Evolutionary conservation across 1,140 invertebrate genomes (phyloP).

Genomic region (Drosophila parvula): DNA sequence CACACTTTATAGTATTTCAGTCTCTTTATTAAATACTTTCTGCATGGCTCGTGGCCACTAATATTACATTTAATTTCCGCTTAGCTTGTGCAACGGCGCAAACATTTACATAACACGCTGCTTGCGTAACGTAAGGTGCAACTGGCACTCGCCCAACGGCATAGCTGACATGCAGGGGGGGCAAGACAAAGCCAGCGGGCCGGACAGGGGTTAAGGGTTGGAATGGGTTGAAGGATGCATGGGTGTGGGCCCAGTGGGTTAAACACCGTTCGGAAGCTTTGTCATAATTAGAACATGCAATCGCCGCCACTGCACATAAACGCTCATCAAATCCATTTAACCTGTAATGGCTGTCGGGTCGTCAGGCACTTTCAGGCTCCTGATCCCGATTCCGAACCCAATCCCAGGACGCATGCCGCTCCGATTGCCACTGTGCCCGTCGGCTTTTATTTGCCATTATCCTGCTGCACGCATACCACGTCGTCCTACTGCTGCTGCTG

Average conservation of each 20-base stretch:
- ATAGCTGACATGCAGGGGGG: conserved; percentile 9
- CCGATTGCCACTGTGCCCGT: conserved; percentile 13
- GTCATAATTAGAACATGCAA: conserved; percentile 67
- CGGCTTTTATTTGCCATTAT: conserved; percentile 74
- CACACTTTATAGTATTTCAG: neutral
- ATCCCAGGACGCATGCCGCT: neutral
- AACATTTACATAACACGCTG: conserved; percentile 44
- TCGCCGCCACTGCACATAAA: conserved; percentile 58
- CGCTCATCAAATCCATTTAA: conserved; percentile 81
- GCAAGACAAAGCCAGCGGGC: neutral
- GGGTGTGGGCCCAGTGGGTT: neutral
- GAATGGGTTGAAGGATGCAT: neutral
- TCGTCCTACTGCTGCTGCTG: conserved; percentile 35
- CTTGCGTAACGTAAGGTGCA: conserved; percentile 23
- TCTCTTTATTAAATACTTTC: conserved; percentile 8
- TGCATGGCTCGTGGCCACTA: conserved; percentile 3
- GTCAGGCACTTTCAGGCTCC: conserved; percentile 43
- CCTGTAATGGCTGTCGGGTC: conserved; percentile 56
- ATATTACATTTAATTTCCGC: conserved; percentile 35
- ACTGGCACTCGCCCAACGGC: conserved; percentile 15
- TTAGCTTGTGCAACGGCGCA: conserved; percentile 29
- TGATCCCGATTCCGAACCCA: conserved; percentile 12
- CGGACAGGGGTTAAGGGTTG: neutral
- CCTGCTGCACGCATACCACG: conserved; percentile 62
- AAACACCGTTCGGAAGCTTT: conserved; percentile 25